phyloP scores from a whole-genome alignment of 2,888 invertebrate species.

The Rhamphomyia laevipes region DNA sequence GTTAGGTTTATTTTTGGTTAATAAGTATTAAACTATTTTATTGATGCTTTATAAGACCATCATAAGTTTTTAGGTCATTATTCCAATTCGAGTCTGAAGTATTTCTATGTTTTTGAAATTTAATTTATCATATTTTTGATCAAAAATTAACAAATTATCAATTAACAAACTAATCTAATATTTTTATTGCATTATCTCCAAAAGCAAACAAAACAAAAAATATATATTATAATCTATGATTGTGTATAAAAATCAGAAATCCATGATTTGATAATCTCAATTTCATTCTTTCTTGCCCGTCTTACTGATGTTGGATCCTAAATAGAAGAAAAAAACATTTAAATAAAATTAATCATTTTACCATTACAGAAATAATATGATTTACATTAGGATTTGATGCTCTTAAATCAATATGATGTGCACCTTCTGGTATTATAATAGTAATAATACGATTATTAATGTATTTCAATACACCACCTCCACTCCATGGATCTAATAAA shows the following conservation, averaged over 20 bases:
- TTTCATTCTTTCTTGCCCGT: constrained; percentile 24
- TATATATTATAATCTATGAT: no score
- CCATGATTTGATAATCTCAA: constrained; percentile 19
- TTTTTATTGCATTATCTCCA: no score
- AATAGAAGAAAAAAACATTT: constrained; percentile 12
- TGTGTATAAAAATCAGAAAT: constrained; percentile 9
- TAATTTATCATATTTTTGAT: no score
- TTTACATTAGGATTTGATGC: constrained; percentile 23
- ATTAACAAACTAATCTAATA: no score
- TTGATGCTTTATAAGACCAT: no score
- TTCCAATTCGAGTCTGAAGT: no score
- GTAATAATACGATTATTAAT: constrained; percentile 53
- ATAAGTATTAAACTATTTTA: no score
- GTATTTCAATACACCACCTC: constrained; percentile 65
- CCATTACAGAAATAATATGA: not conserved
- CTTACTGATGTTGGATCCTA: constrained; percentile 28
- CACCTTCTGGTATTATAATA: constrained; percentile 66
- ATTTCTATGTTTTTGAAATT: no score
- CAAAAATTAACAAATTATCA: no score
- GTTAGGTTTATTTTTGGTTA: no score
- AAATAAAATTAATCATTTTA: not conserved
- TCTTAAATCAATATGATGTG: constrained; percentile 78
- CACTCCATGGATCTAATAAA: constrained; percentile 75
- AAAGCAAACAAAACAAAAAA: no score
- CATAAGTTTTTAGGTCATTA: no score